These are phyloP conservation scores for Recurvirostra avosetta DNA, from an alignment of 2,113 vertebrate species.

Conservation along the genomic window DNA sequence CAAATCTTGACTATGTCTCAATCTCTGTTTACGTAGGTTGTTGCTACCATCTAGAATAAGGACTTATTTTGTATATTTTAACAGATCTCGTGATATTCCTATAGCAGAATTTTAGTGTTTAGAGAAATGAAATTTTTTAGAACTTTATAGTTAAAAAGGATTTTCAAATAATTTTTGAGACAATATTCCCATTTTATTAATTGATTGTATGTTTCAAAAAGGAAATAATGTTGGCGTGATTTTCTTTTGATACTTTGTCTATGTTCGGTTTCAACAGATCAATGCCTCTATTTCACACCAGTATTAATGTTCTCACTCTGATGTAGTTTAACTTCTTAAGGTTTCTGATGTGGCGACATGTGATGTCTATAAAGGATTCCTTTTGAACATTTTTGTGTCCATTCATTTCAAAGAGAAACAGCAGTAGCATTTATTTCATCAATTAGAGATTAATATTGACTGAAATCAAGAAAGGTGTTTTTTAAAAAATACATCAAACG, in stretches of 20 bases:
- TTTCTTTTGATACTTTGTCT: neutral
- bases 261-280: neutral
- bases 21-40: neutral
- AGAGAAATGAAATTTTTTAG: neutral
- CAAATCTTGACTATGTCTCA: neutral
- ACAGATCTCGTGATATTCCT: neutral
- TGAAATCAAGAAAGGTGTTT: slow-evolving; percentile 19
- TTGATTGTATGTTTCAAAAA: neutral
- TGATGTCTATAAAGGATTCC: slow-evolving; percentile 34
- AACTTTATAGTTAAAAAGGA: neutral
- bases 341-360: slow-evolving; percentile 19
- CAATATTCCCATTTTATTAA: neutral
- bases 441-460: slow-evolving; percentile 48
- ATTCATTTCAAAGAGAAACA: slow-evolving; percentile 49
- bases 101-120: neutral
- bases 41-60: neutral
- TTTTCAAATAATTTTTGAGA: neutral
- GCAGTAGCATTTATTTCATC: slow-evolving; percentile 38
- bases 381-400: slow-evolving; percentile 48
- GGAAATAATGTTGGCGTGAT: neutral
- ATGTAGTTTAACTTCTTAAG: slow-evolving; percentile 22
- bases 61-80: neutral
- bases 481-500: slow-evolving; percentile 36
- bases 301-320: neutral
- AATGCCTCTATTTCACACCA: neutral